Evolutionary conservation across 1,140 invertebrate genomes (phyloP).

Genomic region (Nephila pilipes): DNA sequence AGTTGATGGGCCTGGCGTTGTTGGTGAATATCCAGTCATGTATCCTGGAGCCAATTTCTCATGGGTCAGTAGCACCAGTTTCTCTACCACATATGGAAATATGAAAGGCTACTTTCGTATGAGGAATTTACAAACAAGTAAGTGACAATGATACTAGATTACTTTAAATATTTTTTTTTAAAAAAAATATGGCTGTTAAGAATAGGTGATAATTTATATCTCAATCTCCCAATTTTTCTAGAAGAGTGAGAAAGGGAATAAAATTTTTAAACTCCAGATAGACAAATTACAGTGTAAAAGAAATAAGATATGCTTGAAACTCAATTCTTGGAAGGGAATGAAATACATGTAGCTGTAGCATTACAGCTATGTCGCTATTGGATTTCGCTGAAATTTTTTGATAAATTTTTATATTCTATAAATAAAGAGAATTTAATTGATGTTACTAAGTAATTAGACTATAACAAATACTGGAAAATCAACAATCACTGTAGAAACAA

Average conservation of each 20-base stretch:
- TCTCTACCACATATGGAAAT: slow-evolving; percentile 79
- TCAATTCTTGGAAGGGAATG: no score
- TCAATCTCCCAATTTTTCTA: neutral
- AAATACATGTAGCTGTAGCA: no score
- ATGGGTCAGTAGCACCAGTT: slow-evolving; percentile 79
- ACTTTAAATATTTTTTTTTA: neutral
- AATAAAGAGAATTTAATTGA: no score
- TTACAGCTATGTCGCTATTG: no score
- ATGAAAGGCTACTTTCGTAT: slow-evolving; percentile 80
- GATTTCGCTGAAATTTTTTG: no score
- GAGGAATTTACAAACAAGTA: slow-evolving; percentile 79
- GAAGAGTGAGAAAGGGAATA: neutral
- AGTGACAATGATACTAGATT: neutral
- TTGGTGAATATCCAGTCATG: slow-evolving; percentile 80
- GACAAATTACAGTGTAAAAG: no score
- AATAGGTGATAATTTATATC: no score
- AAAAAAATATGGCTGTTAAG: neutral
- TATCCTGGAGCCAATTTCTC: slow-evolving; percentile 79
- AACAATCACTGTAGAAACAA: no score
- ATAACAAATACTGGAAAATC: no score
- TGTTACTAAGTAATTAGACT: no score
- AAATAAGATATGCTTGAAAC: no score
- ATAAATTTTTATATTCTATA: no score
- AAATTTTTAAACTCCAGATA: neutral
- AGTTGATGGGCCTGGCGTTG: slow-evolving; percentile 80